phyloP scores from a whole-genome alignment of 2,888 invertebrate genomes.

The Vesta saturnalis region DNA sequence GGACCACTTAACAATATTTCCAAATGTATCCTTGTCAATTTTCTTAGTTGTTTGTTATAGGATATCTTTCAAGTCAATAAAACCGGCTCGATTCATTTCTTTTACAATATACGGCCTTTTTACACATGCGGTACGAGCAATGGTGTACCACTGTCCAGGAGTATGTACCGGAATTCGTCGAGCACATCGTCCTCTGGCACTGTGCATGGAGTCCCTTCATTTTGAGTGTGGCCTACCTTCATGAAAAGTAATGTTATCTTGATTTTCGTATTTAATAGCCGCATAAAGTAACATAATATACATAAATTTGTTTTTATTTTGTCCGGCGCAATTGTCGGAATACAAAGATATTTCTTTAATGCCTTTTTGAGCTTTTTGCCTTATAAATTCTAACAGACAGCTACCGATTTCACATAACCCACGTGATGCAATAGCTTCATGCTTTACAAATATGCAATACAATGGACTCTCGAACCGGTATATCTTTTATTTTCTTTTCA shows the following conservation, averaged over 20 bases:
- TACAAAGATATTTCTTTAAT: not conserved
- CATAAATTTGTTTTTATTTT: slow-evolving; percentile 10
- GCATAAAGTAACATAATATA: not conserved
- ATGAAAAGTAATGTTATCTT: not conserved
- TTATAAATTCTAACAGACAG: not conserved
- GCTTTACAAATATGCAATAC: not conserved
- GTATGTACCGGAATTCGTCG: slow-evolving; percentile 3
- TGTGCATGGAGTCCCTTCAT: not conserved
- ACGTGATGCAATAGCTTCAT: not conserved
- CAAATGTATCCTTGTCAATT: not conserved
- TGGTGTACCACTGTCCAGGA: slow-evolving; percentile 4
- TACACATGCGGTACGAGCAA: not conserved
- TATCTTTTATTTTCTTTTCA: not conserved
- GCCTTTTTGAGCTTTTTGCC: not conserved
- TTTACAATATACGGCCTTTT: not conserved
- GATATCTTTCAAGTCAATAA: slow-evolving; percentile 4
- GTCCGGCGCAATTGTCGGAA: not conserved
- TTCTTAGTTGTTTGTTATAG: not conserved
- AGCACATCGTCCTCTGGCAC: not conserved
- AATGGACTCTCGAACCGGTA: not conserved
- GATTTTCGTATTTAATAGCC: not conserved
- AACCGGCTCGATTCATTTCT: slow-evolving; percentile 2
- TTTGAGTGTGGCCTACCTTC: not conserved
- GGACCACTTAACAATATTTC: not conserved
- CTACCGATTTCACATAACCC: not conserved